Conservation (phyloP, 2,797 vertebrate species). For the Labeo calbasu region DNA sequence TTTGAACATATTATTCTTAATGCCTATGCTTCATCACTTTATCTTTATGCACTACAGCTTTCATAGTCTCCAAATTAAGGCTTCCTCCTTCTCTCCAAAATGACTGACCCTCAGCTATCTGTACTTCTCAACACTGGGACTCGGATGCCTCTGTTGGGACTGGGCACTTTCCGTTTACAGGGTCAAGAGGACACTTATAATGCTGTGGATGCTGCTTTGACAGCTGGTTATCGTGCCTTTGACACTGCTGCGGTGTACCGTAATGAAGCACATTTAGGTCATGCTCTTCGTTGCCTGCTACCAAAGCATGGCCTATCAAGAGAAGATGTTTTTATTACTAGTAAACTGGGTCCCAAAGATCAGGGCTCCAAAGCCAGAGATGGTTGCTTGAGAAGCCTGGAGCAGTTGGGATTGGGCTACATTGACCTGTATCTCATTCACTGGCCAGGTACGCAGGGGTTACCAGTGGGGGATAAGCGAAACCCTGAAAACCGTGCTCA, state of each 20-base stretch:
- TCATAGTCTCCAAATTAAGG: neutral
- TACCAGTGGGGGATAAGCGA: conserved; percentile 69
- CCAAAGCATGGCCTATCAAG: conserved; percentile 77
- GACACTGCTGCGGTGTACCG: conserved; percentile 83
- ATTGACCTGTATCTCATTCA: conserved; percentile 87
- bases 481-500: conserved; percentile 76
- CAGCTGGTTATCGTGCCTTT: conserved; percentile 81
- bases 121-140: conserved; percentile 75
- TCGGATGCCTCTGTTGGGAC: conserved; percentile 81
- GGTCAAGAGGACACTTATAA: conserved; percentile 66
- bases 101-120: conserved; percentile 54
- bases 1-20: neutral
- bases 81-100: conserved; percentile 19
- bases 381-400: conserved; percentile 76
- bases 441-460: conserved; percentile 83
- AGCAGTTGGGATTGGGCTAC: conserved; percentile 77
- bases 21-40: neutral
- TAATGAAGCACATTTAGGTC: conserved; percentile 79
- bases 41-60: neutral
- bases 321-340: conserved; percentile 81
- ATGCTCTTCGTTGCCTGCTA: conserved; percentile 74
- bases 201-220: conserved; percentile 78
- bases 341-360: conserved; percentile 81
- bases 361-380: conserved; percentile 74
- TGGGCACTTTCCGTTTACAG: conserved; percentile 80